A percentile compares a stretch with the other conserved stretches of the same genome.
phyloP scores from a whole-genome alignment of 2,113 vertebrate species.

The Nipponia nippon region DNA sequence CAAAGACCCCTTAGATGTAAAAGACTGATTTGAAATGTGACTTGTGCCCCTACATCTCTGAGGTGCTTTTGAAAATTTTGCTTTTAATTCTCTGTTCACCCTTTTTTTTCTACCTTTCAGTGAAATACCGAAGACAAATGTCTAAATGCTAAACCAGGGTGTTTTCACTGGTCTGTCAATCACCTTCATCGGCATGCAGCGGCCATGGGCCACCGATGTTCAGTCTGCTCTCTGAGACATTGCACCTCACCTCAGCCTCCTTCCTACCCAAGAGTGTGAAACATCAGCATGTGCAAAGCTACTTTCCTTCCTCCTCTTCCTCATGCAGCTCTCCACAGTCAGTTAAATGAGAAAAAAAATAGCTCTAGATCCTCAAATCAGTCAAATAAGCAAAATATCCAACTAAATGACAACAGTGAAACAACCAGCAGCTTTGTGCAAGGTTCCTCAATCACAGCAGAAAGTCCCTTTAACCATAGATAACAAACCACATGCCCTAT shows the following conservation, averaged over 20 bases:
- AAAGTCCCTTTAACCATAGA: neutral
- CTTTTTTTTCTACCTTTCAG: neutral
- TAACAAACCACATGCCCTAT: neutral
- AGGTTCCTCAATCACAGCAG: neutral
- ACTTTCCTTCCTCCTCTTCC: neutral
- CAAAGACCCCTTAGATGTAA: slow-evolving; percentile 28
- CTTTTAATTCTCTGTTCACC: slow-evolving; percentile 13
- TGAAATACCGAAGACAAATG: neutral
- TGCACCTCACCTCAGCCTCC: neutral
- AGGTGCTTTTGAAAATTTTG: slow-evolving; percentile 31
- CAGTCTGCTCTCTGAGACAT: neutral
- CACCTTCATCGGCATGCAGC: neutral
- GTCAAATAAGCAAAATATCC: neutral
- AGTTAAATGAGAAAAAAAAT: neutral
- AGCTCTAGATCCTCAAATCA: neutral
- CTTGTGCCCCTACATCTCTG: neutral
- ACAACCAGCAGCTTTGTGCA: neutral
- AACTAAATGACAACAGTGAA: neutral
- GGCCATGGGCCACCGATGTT: neutral
- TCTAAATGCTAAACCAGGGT: neutral
- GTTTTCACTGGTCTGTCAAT: neutral
- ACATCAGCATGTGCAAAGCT: neutral
- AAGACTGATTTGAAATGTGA: slow-evolving; percentile 49
- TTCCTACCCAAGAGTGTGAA: neutral
- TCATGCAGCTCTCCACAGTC: neutral